phyloP scores from a whole-genome alignment of 2,888 invertebrate genomes.

The Liposcelis brunnea region DNA sequence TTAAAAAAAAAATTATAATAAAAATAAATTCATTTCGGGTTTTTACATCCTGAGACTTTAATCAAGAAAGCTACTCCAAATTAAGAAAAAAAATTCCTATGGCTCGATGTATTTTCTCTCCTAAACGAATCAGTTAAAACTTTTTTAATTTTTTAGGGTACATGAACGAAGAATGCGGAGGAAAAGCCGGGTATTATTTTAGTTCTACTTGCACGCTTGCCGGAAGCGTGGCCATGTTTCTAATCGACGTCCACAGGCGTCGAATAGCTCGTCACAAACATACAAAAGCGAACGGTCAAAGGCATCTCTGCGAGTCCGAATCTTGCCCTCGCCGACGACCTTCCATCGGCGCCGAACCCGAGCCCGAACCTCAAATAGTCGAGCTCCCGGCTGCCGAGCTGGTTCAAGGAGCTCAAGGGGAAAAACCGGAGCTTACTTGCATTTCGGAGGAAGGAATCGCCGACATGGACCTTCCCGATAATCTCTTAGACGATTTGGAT shows the following conservation, averaged over 20 bases:
- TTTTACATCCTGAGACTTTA: too few relatives aligned
- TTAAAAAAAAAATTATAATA: too few relatives aligned
- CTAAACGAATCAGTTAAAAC: too few relatives aligned
- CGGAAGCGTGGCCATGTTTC: conserved; percentile 58
- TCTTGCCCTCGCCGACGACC: conserved; percentile 37
- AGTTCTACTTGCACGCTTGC: conserved; percentile 61
- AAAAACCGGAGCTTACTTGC: conserved; percentile 61
- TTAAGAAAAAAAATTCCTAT: too few relatives aligned
- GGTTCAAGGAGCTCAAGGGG: conserved; percentile 22
- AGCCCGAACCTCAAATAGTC: conserved; percentile 28
- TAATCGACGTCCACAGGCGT: conserved; percentile 61
- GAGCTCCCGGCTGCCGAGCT: conserved; percentile 9
- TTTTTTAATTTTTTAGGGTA: conserved; percentile 56
- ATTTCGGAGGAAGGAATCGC: conserved; percentile 73
- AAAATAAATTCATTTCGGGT: too few relatives aligned
- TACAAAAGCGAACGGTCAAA: conserved; percentile 38
- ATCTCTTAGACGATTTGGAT: conserved; percentile 57
- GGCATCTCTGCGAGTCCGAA: conserved; percentile 36
- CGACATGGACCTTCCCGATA: conserved; percentile 66
- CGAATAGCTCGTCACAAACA: conserved; percentile 53
- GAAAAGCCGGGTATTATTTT: conserved; percentile 68
- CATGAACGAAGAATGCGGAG: conserved; percentile 59
- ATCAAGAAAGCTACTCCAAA: too few relatives aligned
- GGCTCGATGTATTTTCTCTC: too few relatives aligned
- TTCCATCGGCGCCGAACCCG: conserved; percentile 41